Evolutionary conservation across 2,888 invertebrate genomes (phyloP).

Genomic region (Aphelenchoides bicaudatus): DNA sequence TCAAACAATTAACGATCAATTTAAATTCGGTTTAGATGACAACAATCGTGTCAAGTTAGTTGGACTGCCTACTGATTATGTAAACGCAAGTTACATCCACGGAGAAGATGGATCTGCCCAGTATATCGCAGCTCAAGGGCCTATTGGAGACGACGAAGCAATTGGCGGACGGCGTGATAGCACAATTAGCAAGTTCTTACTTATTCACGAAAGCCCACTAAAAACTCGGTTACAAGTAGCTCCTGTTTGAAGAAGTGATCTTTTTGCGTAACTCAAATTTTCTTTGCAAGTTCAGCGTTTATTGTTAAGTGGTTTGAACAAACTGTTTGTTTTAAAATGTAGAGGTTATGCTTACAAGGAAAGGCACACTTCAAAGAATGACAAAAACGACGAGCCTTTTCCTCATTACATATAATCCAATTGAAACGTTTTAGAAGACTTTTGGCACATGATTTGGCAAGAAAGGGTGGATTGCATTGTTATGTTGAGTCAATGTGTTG

Average conservation of each 20-base stretch:
- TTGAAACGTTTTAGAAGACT: too few relatives aligned
- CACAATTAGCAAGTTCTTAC: slow-evolving; percentile 41
- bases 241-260: too few relatives aligned
- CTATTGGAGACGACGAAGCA: slow-evolving; percentile 32
- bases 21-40: slow-evolving; percentile 35
- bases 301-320: too few relatives aligned
- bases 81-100: slow-evolving; percentile 42
- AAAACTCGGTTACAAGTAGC: too few relatives aligned
- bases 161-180: slow-evolving; percentile 27
- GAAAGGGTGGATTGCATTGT: slow-evolving; percentile 45
- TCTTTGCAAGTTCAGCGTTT: too few relatives aligned
- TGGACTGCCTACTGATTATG: slow-evolving; percentile 35
- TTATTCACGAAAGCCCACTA: too few relatives aligned
- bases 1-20: not conserved
- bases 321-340: too few relatives aligned
- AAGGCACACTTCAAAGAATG: too few relatives aligned
- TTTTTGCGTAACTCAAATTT: too few relatives aligned
- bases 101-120: slow-evolving; percentile 21
- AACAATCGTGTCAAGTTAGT: slow-evolving; percentile 40
- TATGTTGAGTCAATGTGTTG: slow-evolving; percentile 44
- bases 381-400: too few relatives aligned
- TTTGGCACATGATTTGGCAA: slow-evolving; percentile 56
- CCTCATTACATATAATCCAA: too few relatives aligned
- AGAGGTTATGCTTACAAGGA: too few relatives aligned
- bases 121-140: slow-evolving; percentile 46